Evolutionary conservation across 1,140 invertebrate genomes (phyloP), one percentile per base, ranked within the genome.

Genomic region (Lerema accius): DNA sequence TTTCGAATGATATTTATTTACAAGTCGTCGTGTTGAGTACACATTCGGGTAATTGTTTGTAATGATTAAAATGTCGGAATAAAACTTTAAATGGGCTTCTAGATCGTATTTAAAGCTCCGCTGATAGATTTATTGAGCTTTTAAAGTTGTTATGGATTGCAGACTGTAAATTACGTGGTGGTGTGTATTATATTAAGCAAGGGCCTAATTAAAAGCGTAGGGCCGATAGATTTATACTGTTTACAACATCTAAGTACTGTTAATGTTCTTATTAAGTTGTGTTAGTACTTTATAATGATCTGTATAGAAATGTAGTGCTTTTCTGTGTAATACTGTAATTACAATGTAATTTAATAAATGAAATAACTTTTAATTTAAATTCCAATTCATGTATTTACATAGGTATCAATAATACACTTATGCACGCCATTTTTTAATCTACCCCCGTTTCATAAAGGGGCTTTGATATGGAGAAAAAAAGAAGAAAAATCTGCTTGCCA

Each of bases 1-100:
- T 7, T 7, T 32, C n/a, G n/a, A n/a, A n/a, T n/a, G n/a, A 37
- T 55, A 42, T 78, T 78, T 82, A 82, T 82, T 79, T 82, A 79
- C 61, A 65, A 73, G 64, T 35, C n/a, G 35, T 4, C 19, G 19
- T 3, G 19, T 23, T 2, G 19, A 23, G 19, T 3, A 23, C 19
- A 5, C 5, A 23, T 3, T 3, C 19, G n/a, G 7, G 35, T 37
- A 37, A n/a, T n/a, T 40, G 66, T 82, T 78, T 81, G 74, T 74
- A 53, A 77, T 76, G 67, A 71, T 71, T 70, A 63, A 71, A 74
- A 78, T 49, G 60, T 69, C 67, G 26, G 45, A 17, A 23, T 76
- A 65, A 78, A 67, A 53, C 69, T 60, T 51, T 55, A 62, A 50
- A 37, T 13, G 43, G 43, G 60, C 39, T 46, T 49, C 23, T 62